Percentiles rank a stretch among this genome's conserved stretches.
Evolutionary conservation across 2,888 invertebrate genomes (phyloP).

Genomic region (Aphidius colemani): DNA sequence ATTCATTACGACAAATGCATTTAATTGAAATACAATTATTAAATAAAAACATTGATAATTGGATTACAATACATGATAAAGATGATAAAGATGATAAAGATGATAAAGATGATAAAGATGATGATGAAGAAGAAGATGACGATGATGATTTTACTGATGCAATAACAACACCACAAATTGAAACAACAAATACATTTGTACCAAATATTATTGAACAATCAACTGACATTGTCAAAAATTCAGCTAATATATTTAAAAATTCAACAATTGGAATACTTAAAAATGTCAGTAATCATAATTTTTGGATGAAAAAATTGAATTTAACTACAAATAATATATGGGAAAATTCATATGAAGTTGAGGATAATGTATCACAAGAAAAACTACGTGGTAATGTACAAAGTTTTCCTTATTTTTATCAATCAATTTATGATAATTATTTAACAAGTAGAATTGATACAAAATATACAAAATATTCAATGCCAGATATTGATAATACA

Average conservation of each 20-base stretch:
- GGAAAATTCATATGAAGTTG: slow-evolving; percentile 33
- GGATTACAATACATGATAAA: slow-evolving; percentile 41
- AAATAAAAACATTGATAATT: slow-evolving; percentile 49
- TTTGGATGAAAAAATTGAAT: slow-evolving; percentile 57
- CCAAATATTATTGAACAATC: slow-evolving; percentile 54
- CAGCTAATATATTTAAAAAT: slow-evolving; percentile 55
- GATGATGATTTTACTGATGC: slow-evolving; percentile 67
- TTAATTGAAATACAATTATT: slow-evolving; percentile 53
- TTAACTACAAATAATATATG: slow-evolving; percentile 38
- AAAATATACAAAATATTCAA: slow-evolving; percentile 55
- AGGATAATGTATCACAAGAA: slow-evolving; percentile 34
- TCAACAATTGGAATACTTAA: slow-evolving; percentile 58
- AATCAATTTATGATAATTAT: slow-evolving; percentile 48
- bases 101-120: slow-evolving; percentile 49
- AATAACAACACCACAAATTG: slow-evolving; percentile 60
- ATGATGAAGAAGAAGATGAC: slow-evolving; percentile 55
- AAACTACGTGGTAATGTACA: slow-evolving; percentile 40
- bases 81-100: slow-evolving; percentile 54
- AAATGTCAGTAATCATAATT: slow-evolving; percentile 53
- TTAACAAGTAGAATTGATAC: slow-evolving; percentile 52
- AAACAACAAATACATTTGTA: slow-evolving; percentile 49
- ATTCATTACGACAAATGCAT: slow-evolving; percentile 49
- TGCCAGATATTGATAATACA: slow-evolving; percentile 49
- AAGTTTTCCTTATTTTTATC: slow-evolving; percentile 58
- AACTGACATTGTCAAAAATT: slow-evolving; percentile 61